These are phyloP conservation scores for Luehdorfia chinensis DNA, from an alignment of 1,140 invertebrate species.

Conservation along the genomic window DNA sequence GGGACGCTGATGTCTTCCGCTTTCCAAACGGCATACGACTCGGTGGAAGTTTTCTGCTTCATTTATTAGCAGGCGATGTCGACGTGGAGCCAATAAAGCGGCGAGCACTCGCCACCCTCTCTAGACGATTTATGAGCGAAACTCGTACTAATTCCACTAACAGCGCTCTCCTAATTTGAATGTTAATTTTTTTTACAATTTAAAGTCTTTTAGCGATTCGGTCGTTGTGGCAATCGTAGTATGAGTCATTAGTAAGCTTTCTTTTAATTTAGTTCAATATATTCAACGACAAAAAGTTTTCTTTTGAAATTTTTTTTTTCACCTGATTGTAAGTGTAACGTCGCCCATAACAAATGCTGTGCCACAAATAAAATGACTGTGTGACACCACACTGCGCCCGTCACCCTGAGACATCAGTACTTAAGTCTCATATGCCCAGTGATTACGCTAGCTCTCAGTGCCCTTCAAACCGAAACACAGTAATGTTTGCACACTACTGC, in stretches of 20 bases:
- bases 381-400: too few species aligned
- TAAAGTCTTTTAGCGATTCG: slow-evolving; percentile 56
- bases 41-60: slow-evolving; percentile 69
- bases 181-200: slow-evolving; percentile 74
- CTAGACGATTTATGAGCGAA: slow-evolving; percentile 68
- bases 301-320: too few species aligned
- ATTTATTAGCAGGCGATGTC: slow-evolving; percentile 70
- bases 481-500: too few species aligned
- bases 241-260: slow-evolving; percentile 26
- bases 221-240: slow-evolving; percentile 26
- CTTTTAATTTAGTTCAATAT: not conserved
- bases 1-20: slow-evolving; percentile 40
- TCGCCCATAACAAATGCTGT: too few species aligned
- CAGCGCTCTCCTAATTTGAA: slow-evolving; percentile 68
- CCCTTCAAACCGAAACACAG: too few species aligned
- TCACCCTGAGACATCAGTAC: too few species aligned
- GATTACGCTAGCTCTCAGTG: too few species aligned
- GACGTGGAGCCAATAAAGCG: slow-evolving; percentile 66
- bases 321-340: too few species aligned
- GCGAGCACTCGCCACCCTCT: slow-evolving; percentile 57
- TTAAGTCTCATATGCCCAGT: too few species aligned
- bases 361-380: too few species aligned
- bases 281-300: too few species aligned
- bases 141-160: slow-evolving; percentile 72
- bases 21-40: slow-evolving; percentile 47